A percentile compares a stretch with the other conserved stretches of the same genome.
Conservation (phyloP, 1,140 invertebrate genomes). For the Caenorhabditis tropicalis region DNA sequence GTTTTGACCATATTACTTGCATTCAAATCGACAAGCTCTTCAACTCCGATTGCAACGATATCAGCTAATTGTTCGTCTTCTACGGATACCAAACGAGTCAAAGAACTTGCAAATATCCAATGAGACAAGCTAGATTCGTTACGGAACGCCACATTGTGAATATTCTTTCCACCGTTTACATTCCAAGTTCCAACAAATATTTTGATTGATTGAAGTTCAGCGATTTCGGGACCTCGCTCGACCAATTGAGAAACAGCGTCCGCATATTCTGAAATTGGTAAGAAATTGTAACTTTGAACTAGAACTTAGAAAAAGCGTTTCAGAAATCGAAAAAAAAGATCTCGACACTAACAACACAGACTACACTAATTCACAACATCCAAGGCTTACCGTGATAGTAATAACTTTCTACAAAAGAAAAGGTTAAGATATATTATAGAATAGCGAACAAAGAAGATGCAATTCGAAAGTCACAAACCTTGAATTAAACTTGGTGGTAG, state of each 20-base stretch:
- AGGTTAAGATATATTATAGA: not conserved
- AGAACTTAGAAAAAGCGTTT: not conserved
- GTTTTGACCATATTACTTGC: conserved; percentile 96
- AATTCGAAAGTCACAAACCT: conserved; percentile 73
- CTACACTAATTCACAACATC: conserved; percentile 35
- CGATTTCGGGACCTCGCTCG: conserved; percentile 83
- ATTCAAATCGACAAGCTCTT: conserved; percentile 99
- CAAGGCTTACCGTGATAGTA: conserved; percentile 64
- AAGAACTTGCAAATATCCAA: conserved; percentile 84
- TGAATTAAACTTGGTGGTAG: conserved; percentile 87
- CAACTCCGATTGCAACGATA: conserved; percentile 95
- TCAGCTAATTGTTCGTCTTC: conserved; percentile 62
- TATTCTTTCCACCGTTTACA: conserved; percentile 92
- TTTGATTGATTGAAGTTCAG: conserved; percentile 79
- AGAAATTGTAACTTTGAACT: not conserved
- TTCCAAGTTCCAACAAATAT: conserved; percentile 94
- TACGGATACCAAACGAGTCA: conserved; percentile 50
- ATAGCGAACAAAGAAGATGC: not conserved
- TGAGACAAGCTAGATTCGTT: conserved; percentile 85
- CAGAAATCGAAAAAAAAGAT: conserved; percentile 54
- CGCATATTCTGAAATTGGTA: conserved; percentile 73
- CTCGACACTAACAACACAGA: conserved; percentile 45
- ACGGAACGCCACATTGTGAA: conserved; percentile 90
- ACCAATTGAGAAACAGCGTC: conserved; percentile 74
- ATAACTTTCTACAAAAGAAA: conserved; percentile 63